Evolutionary conservation across 2,113 vertebrate genomes (phyloP).

Genomic region (Dasyprocta punctata): DNA sequence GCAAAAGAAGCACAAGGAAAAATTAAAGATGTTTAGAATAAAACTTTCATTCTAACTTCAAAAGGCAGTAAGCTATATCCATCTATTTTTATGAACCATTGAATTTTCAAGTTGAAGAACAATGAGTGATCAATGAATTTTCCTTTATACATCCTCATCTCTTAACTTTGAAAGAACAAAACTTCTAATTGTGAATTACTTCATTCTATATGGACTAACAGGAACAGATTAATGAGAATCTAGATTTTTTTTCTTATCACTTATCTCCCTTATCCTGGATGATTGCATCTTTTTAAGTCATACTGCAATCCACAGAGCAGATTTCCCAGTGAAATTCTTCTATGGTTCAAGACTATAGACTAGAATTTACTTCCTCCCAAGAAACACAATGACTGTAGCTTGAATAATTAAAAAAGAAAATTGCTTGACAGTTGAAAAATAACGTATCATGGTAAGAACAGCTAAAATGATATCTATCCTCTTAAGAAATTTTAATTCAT

Average conservation of each 20-base stretch:
- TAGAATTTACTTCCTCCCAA: background rate
- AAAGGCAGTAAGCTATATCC: background rate
- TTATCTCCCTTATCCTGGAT: background rate
- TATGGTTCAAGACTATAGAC: background rate
- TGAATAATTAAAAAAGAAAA: background rate
- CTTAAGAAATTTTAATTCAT: background rate
- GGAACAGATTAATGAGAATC: background rate
- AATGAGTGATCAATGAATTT: background rate
- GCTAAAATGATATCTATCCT: background rate
- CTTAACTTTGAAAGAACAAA: background rate
- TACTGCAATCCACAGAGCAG: background rate
- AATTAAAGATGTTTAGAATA: background rate
- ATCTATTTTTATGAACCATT: background rate
- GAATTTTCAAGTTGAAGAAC: background rate
- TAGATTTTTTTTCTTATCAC: background rate
- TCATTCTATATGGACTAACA: background rate
- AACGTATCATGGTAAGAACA: background rate
- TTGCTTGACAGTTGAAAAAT: background rate
- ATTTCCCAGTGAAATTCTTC: background rate
- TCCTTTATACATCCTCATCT: fast-evolving
- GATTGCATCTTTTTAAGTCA: background rate
- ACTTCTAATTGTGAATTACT: background rate
- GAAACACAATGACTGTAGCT: background rate
- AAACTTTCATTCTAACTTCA: background rate
- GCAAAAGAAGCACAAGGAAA: background rate